Base-by-base conservation (phyloP, 1,140 invertebrate species). In the Phocides pigmalion region DNA sequence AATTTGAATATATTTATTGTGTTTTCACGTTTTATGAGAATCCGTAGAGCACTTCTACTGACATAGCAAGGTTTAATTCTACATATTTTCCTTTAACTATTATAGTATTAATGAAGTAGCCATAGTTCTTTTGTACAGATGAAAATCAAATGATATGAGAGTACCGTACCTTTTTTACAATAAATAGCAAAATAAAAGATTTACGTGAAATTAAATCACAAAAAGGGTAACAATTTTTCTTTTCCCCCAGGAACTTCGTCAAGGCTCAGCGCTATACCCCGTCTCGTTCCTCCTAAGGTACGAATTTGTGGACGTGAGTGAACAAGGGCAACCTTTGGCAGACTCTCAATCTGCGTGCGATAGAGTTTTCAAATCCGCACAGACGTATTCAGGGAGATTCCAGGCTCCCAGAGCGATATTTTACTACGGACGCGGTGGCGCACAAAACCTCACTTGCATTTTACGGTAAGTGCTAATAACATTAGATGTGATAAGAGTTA, bases 381-480 rank as follows among this genome's bases (percentile, higher is more conserved):
- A 89, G 25, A 87, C 87, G 16, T 90, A 92, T 50, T 91, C 92
- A 2, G 95, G 95, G 3, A 93, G 92, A 78, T 96, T 97, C 78
- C 93, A 94, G 72, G 96, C 96, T 0, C 96, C 96, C 0, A 93
- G 94, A 67, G 96, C 95, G 73, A 96, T 97, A 12, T 97, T 97
- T 89, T 94, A 96, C 70, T 97, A 95, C 72, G 96, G 96, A 1
- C 92, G 96, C 51, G 96, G 96, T 1, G 96, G 96, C 0, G 93
- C 95, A 6, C 93, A 94, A 69, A 95, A 96, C 81, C 80, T 97
- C 20, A 95, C 93, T 59, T 97, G 96, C 79, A 91, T 94, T 28
- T 94, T 96, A 77, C 86, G 89, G 88, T 90, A 79, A 66, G 65
- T 46, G 50, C 19, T 32, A 22, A n/a, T 28, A 28, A 20, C 11